A percentile compares a stretch with the other conserved stretches of the same genome.
These are phyloP conservation scores for Monomorium pharaonis DNA, from an alignment of 1,140 invertebrate species.

Conservation along the genomic window DNA sequence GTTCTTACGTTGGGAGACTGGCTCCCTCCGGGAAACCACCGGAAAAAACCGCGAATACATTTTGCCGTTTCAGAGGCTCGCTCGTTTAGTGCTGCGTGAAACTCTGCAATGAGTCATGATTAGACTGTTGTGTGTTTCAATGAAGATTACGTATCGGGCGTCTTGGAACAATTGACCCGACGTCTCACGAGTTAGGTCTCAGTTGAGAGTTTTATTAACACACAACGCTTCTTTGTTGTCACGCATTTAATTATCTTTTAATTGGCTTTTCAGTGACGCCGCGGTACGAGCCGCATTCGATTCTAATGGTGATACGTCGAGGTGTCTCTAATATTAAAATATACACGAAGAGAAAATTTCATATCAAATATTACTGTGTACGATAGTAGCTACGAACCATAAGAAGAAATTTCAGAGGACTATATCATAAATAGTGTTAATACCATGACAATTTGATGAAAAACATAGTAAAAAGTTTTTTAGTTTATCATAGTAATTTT, in stretches of 20 bases:
- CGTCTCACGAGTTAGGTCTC: not conserved
- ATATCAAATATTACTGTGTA: too few relatives aligned
- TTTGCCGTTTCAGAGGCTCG: not conserved
- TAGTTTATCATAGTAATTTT: too few relatives aligned
- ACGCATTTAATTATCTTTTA: not conserved
- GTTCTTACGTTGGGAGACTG: not conserved
- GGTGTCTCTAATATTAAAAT: not conserved
- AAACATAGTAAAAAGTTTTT: too few relatives aligned
- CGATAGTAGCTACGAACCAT: too few relatives aligned
- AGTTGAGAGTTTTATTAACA: not conserved
- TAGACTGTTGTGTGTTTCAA: not conserved
- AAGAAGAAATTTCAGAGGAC: too few relatives aligned
- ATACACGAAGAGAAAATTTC: not conserved
- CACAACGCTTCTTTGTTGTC: constrained; percentile 1
- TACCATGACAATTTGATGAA: too few relatives aligned
- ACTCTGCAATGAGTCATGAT: not conserved
- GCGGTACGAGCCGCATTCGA: not conserved
- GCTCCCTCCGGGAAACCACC: not conserved
- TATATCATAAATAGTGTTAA: too few relatives aligned
- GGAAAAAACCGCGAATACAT: not conserved
- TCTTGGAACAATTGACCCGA: constrained; percentile 22
- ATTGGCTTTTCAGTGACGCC: not conserved
- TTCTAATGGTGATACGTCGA: not conserved
- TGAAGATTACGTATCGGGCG: constrained; percentile 27
- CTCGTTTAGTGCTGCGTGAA: not conserved